Evolutionary conservation across 2,797 vertebrate genomes (phyloP).

Genomic region (Orientallactaga sibirica): DNA sequence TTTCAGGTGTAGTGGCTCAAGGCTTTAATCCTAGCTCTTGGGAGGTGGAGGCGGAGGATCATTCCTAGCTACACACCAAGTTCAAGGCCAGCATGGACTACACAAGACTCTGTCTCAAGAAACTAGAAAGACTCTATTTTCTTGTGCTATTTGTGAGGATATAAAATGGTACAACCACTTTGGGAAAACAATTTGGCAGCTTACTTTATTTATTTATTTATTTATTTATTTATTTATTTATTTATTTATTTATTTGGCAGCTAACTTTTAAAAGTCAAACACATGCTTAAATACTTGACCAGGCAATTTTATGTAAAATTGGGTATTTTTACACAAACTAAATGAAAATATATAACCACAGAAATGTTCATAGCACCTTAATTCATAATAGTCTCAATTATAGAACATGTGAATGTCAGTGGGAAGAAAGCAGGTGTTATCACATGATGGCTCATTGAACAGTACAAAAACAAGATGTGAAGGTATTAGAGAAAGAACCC

Average conservation of each 20-base stretch:
- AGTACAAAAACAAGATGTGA: not conserved
- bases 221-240: no score
- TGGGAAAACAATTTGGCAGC: conserved; percentile 19
- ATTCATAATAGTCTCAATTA: conserved; percentile 14
- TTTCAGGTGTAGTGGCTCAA: not conserved
- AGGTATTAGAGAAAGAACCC: not conserved
- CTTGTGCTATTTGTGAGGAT: not conserved
- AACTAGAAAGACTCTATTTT: not conserved
- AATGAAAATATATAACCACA: conserved; percentile 37
- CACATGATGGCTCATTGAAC: not conserved
- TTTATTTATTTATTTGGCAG: no score
- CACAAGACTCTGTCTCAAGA: no score
- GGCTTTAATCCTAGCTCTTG: not conserved
- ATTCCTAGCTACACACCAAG: no score
- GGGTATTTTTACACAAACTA: conserved; percentile 3
- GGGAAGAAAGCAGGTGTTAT: not conserved
- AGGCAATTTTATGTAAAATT: conserved; percentile 24
- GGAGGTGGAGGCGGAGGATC: not conserved
- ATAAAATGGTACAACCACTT: conserved; percentile 31
- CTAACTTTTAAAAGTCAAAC: no score
- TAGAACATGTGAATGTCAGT: not conserved
- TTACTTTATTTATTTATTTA: not conserved
- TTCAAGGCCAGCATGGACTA: not conserved
- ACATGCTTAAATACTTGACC: not conserved
- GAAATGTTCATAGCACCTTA: conserved; percentile 23